Base-by-base conservation (phyloP, 2,797 vertebrate species). In the Clarias pachynema region DNA sequence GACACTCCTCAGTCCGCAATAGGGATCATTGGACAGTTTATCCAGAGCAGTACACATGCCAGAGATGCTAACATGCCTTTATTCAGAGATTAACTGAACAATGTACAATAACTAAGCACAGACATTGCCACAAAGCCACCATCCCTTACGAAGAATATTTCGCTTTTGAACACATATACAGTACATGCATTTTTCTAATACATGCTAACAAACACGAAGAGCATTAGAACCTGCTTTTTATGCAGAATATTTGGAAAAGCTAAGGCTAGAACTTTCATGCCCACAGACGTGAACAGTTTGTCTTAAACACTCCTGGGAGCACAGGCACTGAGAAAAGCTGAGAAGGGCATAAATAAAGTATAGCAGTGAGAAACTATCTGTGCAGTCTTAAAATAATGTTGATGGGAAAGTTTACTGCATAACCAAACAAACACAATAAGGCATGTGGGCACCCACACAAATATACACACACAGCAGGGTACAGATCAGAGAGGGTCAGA, bases 381-480 rank as follows among this genome's bases (percentile, higher is more conserved):
- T 49, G 24, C 1, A 18, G 56, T 29, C 68, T 79, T 37, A 31
- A 69, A 84, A 79, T 72, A 79, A 56, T 62, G 37, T 26, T 0
- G 18, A 82, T 77, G 79, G 53, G 63, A 86, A 79, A 65, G 37
- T 79, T 56, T 79, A 86, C 56, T 70, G 44, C 44, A 40, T 37
- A 60, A 37, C 5, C 66, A 78, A 65, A 65, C 37, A 84, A 34
- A 63, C 57, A 65, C 7, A 79, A 40, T 15, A 44, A 40, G 37
- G 34, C 8, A 80, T 80, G 60, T 49, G 34, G 34, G 59, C 66
- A 73, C 22, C 29, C n/a, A 79, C 9, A 15, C 37, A 68, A 29
- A 57, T 2, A 22, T 18, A 75, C 18, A 74, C 60, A 75, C 70
- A 53, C 10, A 66, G 20, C 62, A 59, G 26, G 16, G 12, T 34